Evolutionary conservation across 2,113 vertebrate species (phyloP).

Genomic region (Oryctolagus cuniculus): DNA sequence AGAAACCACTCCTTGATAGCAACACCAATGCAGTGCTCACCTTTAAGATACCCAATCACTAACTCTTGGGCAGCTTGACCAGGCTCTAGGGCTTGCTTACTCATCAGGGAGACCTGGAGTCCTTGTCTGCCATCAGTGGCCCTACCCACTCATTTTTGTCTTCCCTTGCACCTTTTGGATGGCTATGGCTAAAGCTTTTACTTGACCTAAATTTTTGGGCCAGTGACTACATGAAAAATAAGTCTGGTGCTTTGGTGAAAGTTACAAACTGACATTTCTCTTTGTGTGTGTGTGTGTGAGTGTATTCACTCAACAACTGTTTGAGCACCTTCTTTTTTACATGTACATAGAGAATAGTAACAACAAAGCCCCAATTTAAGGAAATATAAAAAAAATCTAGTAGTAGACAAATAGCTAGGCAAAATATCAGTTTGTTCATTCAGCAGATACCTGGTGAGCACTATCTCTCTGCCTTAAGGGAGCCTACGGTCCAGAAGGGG

Average conservation of each 20-base stretch:
- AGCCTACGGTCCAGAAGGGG: not conserved
- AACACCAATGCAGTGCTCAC: not conserved
- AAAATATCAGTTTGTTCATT: not conserved
- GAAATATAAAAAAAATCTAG: not conserved
- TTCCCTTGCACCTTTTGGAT: not conserved
- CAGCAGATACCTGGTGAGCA: not conserved
- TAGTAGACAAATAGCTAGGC: not conserved
- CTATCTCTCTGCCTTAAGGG: not conserved
- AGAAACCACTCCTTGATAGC: not conserved
- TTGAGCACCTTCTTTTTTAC: not conserved
- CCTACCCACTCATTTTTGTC: not conserved
- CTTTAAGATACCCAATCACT: not conserved
- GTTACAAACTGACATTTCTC: slow-evolving; percentile 30
- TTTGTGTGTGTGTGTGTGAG: not conserved
- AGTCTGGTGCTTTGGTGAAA: slow-evolving; percentile 21
- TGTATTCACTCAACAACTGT: not conserved
- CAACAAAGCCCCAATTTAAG: not conserved
- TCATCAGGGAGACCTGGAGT: not conserved
- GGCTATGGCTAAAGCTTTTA: not conserved
- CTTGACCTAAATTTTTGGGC: slow-evolving; percentile 15
- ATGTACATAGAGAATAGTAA: not conserved
- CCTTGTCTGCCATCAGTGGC: not conserved
- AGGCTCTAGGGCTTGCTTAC: not conserved
- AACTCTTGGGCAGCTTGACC: not conserved
- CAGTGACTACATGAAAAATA: not conserved